Percentiles rank a stretch among this genome's conserved stretches.
phyloP scores from a whole-genome alignment of 2,113 vertebrate species.

The Callopanchax toddi region DNA sequence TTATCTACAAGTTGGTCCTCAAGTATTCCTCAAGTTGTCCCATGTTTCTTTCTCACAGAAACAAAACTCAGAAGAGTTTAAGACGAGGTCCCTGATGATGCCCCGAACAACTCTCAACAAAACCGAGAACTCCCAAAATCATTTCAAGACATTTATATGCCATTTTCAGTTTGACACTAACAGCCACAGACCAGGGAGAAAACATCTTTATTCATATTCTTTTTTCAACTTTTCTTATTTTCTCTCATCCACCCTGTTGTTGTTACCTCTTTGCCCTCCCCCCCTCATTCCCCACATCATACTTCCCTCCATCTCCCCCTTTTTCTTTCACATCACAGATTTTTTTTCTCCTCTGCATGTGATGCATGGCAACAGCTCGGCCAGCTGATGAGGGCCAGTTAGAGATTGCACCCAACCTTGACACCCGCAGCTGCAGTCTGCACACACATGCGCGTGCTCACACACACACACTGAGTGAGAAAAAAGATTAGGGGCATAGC shows the following conservation, averaged over 20 bases:
- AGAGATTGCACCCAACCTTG: constrained; percentile 74
- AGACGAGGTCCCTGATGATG: no score
- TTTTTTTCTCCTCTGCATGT: constrained; percentile 32
- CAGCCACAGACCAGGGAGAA: no score
- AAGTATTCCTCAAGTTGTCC: no score
- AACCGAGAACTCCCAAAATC: no score
- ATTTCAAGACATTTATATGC: no score
- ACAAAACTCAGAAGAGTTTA: no score
- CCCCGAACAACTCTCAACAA: no score
- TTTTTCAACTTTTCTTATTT: neutral
- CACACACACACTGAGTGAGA: constrained; percentile 9
- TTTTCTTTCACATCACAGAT: constrained; percentile 17
- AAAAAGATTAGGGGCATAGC: constrained; percentile 60
- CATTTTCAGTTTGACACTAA: no score
- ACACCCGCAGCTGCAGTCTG: constrained; percentile 71
- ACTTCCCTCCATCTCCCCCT: constrained; percentile 9
- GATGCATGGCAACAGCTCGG: constrained; percentile 63
- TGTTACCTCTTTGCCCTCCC: neutral
- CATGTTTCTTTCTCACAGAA: no score
- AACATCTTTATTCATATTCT: neutral
- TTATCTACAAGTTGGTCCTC: no score
- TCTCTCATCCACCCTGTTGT: neutral
- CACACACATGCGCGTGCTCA: constrained; percentile 27
- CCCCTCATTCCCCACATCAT: no score
- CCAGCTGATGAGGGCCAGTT: constrained; percentile 68